Evolutionary conservation across 2,113 vertebrate species (phyloP).

Genomic region (Emydura subglobosa): DNA sequence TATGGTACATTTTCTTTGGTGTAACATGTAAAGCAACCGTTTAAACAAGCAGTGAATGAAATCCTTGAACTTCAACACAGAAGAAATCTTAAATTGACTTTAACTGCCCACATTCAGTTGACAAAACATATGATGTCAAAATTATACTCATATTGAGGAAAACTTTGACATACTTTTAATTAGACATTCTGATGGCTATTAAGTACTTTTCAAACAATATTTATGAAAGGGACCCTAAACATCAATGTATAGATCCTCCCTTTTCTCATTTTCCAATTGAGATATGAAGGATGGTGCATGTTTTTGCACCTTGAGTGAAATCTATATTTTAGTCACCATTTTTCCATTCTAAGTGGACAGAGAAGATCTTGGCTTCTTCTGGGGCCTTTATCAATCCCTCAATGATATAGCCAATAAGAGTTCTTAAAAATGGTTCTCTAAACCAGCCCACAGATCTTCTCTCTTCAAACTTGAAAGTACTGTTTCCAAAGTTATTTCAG

Average conservation of each 20-base stretch:
- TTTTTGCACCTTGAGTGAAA: not conserved
- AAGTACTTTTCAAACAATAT: not conserved
- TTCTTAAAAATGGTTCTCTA: not conserved
- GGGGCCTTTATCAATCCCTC: not conserved
- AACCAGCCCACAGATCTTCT: not conserved
- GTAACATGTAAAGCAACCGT: constrained; percentile 70
- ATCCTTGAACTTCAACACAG: constrained; percentile 63
- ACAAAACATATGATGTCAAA: constrained; percentile 67
- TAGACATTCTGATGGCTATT: not conserved
- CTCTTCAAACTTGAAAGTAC: not conserved
- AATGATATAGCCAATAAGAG: not conserved
- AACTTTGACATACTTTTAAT: not conserved
- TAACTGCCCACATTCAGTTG: constrained; percentile 70
- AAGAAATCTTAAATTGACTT: constrained; percentile 64
- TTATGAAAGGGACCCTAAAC: not conserved
- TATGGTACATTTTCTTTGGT: constrained; percentile 63
- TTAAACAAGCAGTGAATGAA: constrained; percentile 72
- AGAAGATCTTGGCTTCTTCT: not conserved
- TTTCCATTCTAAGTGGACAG: not conserved
- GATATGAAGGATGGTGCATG: not conserved
- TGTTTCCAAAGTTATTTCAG: not conserved
- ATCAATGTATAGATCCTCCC: not conserved
- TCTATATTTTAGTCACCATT: rapidly evolving
- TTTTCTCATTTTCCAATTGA: not conserved
- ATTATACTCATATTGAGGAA: constrained; percentile 36